phyloP scores from a whole-genome alignment of 2,113 vertebrate species.

The Gopherus evgoodei region DNA sequence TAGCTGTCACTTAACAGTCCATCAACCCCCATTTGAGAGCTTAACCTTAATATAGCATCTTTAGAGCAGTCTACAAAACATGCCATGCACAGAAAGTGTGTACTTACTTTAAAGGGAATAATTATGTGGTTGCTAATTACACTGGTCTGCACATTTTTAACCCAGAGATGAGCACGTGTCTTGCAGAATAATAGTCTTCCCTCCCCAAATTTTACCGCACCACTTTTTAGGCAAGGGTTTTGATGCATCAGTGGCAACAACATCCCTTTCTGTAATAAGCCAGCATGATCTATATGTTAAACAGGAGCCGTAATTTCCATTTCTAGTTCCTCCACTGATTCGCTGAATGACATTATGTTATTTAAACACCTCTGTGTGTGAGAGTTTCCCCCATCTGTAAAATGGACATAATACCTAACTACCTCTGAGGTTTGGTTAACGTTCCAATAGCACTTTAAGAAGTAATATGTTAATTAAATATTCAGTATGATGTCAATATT shows the following conservation, averaged over 20 bases:
- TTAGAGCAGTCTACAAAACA: conserved; percentile 37
- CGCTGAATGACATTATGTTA: conserved; percentile 28
- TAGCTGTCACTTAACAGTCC: background rate
- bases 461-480: conserved; percentile 68
- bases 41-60: background rate
- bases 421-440: conserved; percentile 65
- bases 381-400: conserved; percentile 46
- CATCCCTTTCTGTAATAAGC: background rate
- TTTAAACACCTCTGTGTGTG: background rate
- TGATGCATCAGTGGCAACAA: background rate
- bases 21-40: accelerated
- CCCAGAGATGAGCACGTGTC: background rate
- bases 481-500: conserved; percentile 63
- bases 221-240: background rate
- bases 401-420: conserved; percentile 49
- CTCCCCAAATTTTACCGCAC: background rate
- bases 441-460: conserved; percentile 61
- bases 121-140: conserved; percentile 31
- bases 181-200: background rate
- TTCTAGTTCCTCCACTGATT: background rate
- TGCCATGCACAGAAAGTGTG: background rate
- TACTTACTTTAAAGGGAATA: background rate
- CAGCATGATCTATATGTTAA: accelerated
- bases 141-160: conserved; percentile 19
- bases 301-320: background rate